These are phyloP conservation scores for Chouioia cunea DNA, from an alignment of 2,888 invertebrate species.

Conservation along the genomic window DNA sequence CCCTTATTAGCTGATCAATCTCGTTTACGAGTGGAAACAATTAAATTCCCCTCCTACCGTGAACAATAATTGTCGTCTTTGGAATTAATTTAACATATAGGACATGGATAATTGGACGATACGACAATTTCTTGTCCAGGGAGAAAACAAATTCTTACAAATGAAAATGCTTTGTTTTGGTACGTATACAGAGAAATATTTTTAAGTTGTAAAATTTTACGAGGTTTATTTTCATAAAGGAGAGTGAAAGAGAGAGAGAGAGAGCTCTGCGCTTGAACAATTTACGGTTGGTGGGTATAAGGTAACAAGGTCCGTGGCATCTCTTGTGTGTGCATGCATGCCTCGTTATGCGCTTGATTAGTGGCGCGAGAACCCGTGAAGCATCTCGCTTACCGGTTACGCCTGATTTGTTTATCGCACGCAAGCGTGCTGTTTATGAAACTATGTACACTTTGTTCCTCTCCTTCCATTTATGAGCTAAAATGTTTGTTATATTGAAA, in stretches of 20 bases:
- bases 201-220: conserved; percentile 10
- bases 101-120: no score
- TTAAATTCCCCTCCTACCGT: conserved; percentile 23
- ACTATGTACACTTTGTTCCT: conserved; percentile 1
- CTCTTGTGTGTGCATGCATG: neutral
- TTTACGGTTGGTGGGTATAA: neutral
- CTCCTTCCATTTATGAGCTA: no score
- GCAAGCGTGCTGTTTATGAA: neutral
- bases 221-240: conserved; percentile 4
- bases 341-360: conserved; percentile 27
- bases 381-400: conserved; percentile 16
- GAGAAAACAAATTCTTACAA: no score
- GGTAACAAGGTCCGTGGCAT: neutral
- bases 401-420: conserved; percentile 10
- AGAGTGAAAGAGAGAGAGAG: no score
- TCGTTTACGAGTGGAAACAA: conserved; percentile 23
- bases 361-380: conserved; percentile 12
- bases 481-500: no score
- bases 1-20: conserved; percentile 40
- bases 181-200: no score
- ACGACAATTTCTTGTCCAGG: no score
- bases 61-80: neutral
- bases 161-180: no score
- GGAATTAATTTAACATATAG: no score
- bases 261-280: neutral